Evolutionary conservation across 2,113 vertebrate genomes (phyloP).

Genomic region (Thalassoma bifasciatum): DNA sequence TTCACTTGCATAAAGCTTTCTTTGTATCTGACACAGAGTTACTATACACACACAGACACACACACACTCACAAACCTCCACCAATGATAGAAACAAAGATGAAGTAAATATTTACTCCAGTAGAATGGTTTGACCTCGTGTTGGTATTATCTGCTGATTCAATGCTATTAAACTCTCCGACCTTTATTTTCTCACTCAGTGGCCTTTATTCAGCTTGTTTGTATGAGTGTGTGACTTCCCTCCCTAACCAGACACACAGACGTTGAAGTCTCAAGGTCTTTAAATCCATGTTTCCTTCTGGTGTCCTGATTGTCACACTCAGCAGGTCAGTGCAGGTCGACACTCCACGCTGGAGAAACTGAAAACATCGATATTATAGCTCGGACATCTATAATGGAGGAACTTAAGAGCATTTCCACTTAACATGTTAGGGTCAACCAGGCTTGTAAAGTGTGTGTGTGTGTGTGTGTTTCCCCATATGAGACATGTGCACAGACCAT

Average conservation of each 20-base stretch:
- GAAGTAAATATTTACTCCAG: background rate
- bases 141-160: constrained; percentile 8
- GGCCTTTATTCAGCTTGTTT: too few relatives aligned
- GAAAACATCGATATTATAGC: constrained; percentile 51
- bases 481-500: background rate
- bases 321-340: background rate
- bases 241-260: background rate
- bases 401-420: constrained; percentile 11
- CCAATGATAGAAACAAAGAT: constrained; percentile 3
- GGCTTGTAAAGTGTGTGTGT: background rate
- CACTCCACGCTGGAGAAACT: constrained; percentile 2
- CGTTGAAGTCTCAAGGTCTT: constrained; percentile 28
- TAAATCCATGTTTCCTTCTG: constrained; percentile 27
- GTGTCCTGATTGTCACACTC: constrained; percentile 16
- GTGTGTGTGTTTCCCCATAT: background rate
- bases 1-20: constrained; percentile 19
- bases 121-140: constrained; percentile 15
- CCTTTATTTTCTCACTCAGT: background rate
- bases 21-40: constrained; percentile 5
- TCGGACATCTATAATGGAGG: constrained; percentile 39
- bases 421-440: constrained; percentile 26
- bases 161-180: constrained; percentile 42
- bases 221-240: background rate
- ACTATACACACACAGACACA: constrained; percentile 1
- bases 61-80: constrained; percentile 18